Evolutionary conservation across 2,113 vertebrate species (phyloP).

Genomic region (Triplophysa tibetana): DNA sequence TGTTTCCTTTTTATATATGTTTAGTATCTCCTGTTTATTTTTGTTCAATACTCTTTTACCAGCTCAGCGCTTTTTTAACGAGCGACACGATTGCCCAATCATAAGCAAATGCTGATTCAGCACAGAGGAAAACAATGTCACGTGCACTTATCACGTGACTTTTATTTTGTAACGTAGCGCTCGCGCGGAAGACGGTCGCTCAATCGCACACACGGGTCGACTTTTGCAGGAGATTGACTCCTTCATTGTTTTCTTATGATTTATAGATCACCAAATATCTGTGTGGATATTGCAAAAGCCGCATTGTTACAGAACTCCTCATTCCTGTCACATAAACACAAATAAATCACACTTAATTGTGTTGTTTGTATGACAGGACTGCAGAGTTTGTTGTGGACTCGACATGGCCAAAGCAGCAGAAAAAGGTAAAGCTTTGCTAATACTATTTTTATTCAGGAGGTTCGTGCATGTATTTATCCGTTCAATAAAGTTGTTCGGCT

Average conservation of each 20-base stretch:
- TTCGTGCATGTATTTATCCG: background rate
- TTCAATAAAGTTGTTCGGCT: background rate
- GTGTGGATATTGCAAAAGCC: background rate
- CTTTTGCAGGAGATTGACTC: background rate
- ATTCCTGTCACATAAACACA: conserved; percentile 10
- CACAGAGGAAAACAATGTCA: conserved; percentile 13
- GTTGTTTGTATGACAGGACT: background rate
- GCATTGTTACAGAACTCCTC: background rate
- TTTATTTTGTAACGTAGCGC: background rate
- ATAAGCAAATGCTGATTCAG: conserved; percentile 6
- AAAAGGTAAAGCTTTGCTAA: background rate
- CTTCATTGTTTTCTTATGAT: background rate
- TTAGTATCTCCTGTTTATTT: background rate
- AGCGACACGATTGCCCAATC: conserved; percentile 14
- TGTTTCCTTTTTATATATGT: too few relatives aligned
- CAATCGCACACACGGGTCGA: conserved; percentile 56
- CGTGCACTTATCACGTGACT: conserved; percentile 22
- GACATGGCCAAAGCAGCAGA: conserved; percentile 30
- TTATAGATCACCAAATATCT: background rate
- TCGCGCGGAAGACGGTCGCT: conserved; percentile 56
- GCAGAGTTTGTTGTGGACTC: background rate
- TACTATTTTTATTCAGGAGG: background rate
- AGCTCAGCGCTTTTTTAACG: background rate
- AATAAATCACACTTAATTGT: background rate
- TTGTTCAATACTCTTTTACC: background rate